Conservation (phyloP, 2,797 vertebrate species). For the Euthynnus affinis region DNA sequence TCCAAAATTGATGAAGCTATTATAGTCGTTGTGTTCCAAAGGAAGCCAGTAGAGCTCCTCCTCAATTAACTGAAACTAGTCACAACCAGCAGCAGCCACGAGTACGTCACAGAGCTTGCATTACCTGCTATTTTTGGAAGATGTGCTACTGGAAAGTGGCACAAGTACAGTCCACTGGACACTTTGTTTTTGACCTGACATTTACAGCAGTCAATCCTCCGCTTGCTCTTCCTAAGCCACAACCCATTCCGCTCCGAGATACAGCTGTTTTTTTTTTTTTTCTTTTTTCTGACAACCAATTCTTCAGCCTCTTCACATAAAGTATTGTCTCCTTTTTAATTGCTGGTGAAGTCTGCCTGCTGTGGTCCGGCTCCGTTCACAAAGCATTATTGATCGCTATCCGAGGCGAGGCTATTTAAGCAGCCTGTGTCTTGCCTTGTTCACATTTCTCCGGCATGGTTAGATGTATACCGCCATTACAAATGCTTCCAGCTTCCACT, state of each 20-base stretch:
- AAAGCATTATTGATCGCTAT: constrained; percentile 70
- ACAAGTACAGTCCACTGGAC: constrained; percentile 4
- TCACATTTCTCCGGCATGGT: constrained; percentile 44
- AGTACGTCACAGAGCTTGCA: neutral
- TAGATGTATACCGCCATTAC: constrained; percentile 46
- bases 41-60: neutral
- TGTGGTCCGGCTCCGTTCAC: constrained; percentile 51
- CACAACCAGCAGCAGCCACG: neutral
- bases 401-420: constrained; percentile 60
- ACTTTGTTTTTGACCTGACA: constrained; percentile 44
- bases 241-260: neutral
- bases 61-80: neutral
- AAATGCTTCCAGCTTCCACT: constrained; percentile 34
- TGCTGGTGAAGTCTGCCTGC: constrained; percentile 56
- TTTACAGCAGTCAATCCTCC: constrained; percentile 46
- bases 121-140: neutral
- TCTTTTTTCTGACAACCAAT: constrained; percentile 1
- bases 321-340: constrained; percentile 65
- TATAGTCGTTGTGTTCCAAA: neutral
- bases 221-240: constrained; percentile 5
- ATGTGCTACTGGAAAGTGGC: neutral
- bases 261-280: constrained; percentile 20
- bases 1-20: neutral
- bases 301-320: constrained; percentile 47
- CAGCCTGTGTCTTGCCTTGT: constrained; percentile 36